Evolutionary conservation across 2,888 invertebrate species (phyloP).

Genomic region (Leptopilina drosophilae): DNA sequence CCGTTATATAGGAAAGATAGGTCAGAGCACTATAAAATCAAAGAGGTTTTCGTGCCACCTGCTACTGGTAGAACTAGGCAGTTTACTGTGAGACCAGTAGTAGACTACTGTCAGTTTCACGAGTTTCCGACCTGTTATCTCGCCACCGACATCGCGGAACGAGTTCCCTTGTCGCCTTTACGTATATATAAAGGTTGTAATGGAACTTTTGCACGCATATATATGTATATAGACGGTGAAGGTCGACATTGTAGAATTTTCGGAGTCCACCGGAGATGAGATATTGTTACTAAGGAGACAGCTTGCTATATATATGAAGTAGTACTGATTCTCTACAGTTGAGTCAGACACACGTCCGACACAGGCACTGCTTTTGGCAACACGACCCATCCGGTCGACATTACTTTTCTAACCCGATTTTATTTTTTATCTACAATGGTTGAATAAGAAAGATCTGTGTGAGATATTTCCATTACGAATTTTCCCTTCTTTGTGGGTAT

Average conservation of each 20-base stretch:
- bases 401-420: conserved; percentile 21
- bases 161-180: conserved; percentile 20
- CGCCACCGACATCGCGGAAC: conserved; percentile 25
- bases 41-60: conserved; percentile 18
- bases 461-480: background rate
- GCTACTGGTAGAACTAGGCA: conserved; percentile 30
- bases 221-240: background rate
- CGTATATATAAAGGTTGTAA: conserved; percentile 14
- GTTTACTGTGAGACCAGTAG: conserved; percentile 14
- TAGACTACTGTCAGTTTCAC: conserved; percentile 33
- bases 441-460: background rate
- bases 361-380: conserved; percentile 19
- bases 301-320: background rate
- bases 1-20: conserved; percentile 13
- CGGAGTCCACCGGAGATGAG: conserved; percentile 22
- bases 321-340: conserved; percentile 4
- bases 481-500: no score
- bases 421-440: no score
- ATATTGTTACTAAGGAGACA: conserved; percentile 28
- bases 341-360: conserved; percentile 19
- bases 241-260: conserved; percentile 13
- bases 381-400: conserved; percentile 11
- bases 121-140: conserved; percentile 38
- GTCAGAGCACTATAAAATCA: conserved; percentile 23
- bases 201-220: conserved; percentile 33